Evolutionary conservation across 2,797 vertebrate genomes (phyloP).

Genomic region (Gila robusta): DNA sequence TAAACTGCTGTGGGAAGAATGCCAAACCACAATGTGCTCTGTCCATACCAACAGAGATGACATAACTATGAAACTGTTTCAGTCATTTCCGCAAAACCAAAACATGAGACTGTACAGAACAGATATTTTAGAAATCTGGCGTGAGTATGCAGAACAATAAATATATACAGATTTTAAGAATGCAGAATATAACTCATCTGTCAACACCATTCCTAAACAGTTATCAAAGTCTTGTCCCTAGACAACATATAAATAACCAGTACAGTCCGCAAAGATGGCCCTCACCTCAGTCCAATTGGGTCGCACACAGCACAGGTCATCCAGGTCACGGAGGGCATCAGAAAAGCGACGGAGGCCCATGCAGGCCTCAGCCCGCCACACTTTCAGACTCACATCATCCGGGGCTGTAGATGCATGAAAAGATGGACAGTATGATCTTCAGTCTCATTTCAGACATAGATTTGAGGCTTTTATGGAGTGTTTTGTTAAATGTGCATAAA

Average conservation of each 20-base stretch:
- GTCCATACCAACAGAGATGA: not conserved
- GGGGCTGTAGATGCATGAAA: constrained; percentile 71
- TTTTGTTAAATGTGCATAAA: not conserved
- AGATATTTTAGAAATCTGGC: not conserved
- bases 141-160: not conserved
- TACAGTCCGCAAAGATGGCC: not conserved
- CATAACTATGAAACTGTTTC: not conserved
- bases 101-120: not conserved
- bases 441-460: not conserved
- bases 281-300: constrained; percentile 84
- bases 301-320: constrained; percentile 81
- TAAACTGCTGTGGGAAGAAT: not conserved
- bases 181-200: not conserved
- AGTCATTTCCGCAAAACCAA: not conserved
- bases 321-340: constrained; percentile 83
- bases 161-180: not conserved
- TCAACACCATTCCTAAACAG: not conserved
- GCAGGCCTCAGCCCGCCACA: constrained; percentile 81
- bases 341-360: constrained; percentile 73
- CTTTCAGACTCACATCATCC: constrained; percentile 77
- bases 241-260: not conserved
- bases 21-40: constrained; percentile 1
- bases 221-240: not conserved
- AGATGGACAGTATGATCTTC: not conserved
- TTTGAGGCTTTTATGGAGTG: not conserved